Base-by-base conservation (phyloP, 1,140 invertebrate species). In the Trichonephila clavata region DNA sequence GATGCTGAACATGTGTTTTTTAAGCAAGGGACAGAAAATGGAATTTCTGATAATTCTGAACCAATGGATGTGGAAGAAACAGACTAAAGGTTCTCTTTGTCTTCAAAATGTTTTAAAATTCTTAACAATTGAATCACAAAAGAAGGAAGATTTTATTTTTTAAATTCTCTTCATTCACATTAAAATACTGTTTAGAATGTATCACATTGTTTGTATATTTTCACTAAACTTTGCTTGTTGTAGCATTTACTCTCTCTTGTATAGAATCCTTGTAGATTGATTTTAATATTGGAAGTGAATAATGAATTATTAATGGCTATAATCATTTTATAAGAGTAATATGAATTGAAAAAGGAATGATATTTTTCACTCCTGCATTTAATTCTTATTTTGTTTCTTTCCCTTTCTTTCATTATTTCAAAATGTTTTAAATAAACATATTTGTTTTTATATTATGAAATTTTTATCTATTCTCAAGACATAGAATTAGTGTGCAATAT, bases 151-250 rank as follows among this genome's bases (percentile, higher is more conserved):
- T 59, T 57, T 57, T 83, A 27, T 83, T 83, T 83, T 50, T 50
- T 83, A 50, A 59, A 57, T 18, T 13, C 27, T 32, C 32, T 77
- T 77, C 71, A 77, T 77, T 77, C 71, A 77, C 71, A 77, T 77
- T 77, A 77, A 27, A 39, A 77, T 32, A 77, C 71, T 77, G 27
- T 77, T 68, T 68, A 68, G 71, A 39, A 14, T 39, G 13, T 39
- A 18, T 77, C 71, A 77, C 71, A 39, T 39, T 77, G 14, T 77
- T 77, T 77, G 32, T 77, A 77, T 32, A 77, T 77, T 77, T 77
- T 77, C 71, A 77, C 27, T 77, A 13, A 32, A 77, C 32, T 39
- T 77, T 32, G 13, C 32, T 77, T 77, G 13, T 2, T 32, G 4
- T 14, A 32, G 16, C 24, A 27, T 77, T 39, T 77, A 6, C 24